Conservation (phyloP, 2,888 invertebrate genomes). For the Polyommatus iphigenia region DNA sequence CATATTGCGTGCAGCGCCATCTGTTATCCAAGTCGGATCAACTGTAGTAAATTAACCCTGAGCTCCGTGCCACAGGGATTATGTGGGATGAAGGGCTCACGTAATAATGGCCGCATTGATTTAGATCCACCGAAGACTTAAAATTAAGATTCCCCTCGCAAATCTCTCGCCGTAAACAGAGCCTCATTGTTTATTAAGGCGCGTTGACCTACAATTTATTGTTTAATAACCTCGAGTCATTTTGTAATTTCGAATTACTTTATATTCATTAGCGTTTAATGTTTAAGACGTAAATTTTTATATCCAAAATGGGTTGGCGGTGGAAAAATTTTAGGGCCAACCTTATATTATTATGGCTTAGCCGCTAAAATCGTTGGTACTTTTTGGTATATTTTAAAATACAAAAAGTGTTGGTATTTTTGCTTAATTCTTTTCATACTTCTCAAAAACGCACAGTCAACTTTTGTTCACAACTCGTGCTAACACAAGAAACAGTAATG, state of each 20-base stretch:
- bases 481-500: background rate
- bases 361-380: background rate
- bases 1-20: constrained; percentile 37
- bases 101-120: constrained; percentile 44
- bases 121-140: constrained; percentile 41
- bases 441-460: background rate
- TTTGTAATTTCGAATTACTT: background rate
- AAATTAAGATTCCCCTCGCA: constrained; percentile 40
- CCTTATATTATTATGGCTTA: background rate
- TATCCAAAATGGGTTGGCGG: background rate
- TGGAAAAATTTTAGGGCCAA: background rate
- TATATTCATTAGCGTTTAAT: background rate
- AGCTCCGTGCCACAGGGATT: constrained; percentile 41
- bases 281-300: background rate
- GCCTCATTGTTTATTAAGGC: background rate
- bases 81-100: constrained; percentile 40
- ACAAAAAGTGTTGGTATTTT: background rate
- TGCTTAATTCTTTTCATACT: background rate
- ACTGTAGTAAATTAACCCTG: constrained; percentile 42
- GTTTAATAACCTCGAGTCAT: background rate
- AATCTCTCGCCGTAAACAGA: constrained; percentile 34
- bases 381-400: background rate
- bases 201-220: background rate
- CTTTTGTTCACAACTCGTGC: background rate
- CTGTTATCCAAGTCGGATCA: constrained; percentile 43